Percentiles rank a stretch among this genome's conserved stretches.
These are phyloP conservation scores for Cathartes aura DNA, from an alignment of 2,113 vertebrate species.

Conservation along the genomic window DNA sequence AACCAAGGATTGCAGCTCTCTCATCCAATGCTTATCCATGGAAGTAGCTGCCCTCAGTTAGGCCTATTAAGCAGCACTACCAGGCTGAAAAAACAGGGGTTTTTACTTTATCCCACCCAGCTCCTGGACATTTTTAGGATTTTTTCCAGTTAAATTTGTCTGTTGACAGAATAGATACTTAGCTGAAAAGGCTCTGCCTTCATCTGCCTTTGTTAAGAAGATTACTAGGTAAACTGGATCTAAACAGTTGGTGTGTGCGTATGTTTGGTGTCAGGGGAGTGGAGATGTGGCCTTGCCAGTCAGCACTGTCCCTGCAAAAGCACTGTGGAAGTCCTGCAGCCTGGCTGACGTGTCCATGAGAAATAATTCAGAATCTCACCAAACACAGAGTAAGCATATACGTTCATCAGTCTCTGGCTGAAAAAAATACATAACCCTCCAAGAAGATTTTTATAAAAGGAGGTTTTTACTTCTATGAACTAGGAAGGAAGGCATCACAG, in stretches of 20 bases:
- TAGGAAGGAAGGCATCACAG: neutral
- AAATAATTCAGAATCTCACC: neutral
- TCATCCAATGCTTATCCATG: neutral
- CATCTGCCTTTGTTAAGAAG: neutral
- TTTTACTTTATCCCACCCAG: neutral
- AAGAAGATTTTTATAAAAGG: neutral
- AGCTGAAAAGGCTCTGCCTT: neutral
- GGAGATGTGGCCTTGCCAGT: neutral
- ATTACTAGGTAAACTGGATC: neutral
- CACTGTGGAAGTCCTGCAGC: neutral
- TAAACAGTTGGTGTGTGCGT: neutral
- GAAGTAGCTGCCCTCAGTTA: neutral
- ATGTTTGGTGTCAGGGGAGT: neutral
- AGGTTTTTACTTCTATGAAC: neutral
- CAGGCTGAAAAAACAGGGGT: neutral
- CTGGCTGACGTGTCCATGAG: neutral
- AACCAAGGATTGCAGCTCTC: neutral
- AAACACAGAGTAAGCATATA: neutral
- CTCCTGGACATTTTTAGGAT: neutral
- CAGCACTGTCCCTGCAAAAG: neutral
- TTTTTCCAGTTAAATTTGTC: neutral
- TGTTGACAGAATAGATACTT: neutral
- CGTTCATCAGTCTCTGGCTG: neutral
- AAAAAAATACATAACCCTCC: neutral
- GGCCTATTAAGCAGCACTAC: neutral